Base-by-base conservation (phyloP, 2,113 vertebrate species). In the Gobio gobio region DNA sequence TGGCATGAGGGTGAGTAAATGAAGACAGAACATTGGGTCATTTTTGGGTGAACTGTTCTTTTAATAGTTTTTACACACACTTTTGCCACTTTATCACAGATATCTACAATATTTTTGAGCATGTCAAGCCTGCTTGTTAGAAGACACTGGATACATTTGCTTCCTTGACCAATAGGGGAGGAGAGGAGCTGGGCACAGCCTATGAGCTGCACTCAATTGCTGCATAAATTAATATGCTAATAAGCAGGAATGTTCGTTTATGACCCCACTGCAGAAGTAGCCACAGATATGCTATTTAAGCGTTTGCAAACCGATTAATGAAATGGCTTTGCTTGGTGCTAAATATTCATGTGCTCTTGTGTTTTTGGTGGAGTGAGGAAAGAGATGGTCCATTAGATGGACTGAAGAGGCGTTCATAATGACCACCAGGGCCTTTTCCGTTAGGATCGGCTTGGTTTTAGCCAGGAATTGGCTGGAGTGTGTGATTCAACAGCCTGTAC, bases 211-310 rank as follows among this genome's bases (percentile, higher is more conserved):
- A 87, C 91, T 92, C 84, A 88, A 92, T 91, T 89, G 87, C 88
- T 91, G 91, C 92, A 89, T 93, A 91, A 92, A 94, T 95, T 92
- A 93, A 93, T 92, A 95, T 95, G 94, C 89, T 94, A 94, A 95
- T 91, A 92, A 86, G 89, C 92, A 92, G 92, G 91, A 92, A 92
- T 92, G 92, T 94, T 94, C 91, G 91, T 94, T 93, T 92, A 90
- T 90, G 70, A 87, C 91, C 61, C 89, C 40, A 43, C 89, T 29
- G 78, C 88, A 92, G 91, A 92, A 95, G 93, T 93, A 94, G 93
- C 93, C 90, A 87, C 91, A 89, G 90, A 92, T 93, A 92, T 88
- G 88, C 89, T 89, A 91, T 93, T 89, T 63, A 93, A 92, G 93
- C 90, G 78, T 89, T 91, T 92, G 91, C 74, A 12, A 90, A 90